Percentiles rank a stretch among this genome's conserved stretches.
These are phyloP conservation scores for Larimichthys crocea DNA, from an alignment of 2,113 vertebrate genomes.

Conservation along the genomic window DNA sequence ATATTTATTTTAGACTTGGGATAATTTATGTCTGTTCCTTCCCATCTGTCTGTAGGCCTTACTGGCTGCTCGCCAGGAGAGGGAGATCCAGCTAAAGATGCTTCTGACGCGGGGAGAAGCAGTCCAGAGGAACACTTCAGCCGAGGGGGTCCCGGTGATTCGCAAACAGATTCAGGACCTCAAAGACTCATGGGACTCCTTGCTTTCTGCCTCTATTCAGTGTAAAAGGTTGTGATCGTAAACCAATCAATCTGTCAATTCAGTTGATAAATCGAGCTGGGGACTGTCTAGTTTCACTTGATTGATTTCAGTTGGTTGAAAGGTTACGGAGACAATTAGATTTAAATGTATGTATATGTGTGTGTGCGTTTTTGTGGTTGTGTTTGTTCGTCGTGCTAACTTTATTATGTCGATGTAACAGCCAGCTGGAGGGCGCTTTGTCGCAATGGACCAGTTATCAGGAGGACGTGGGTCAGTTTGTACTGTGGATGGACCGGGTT, in stretches of 20 bases:
- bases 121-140: slow-evolving; percentile 93
- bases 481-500: slow-evolving; percentile 92
- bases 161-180: slow-evolving; percentile 92
- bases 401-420: slow-evolving; percentile 69
- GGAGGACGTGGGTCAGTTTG: slow-evolving; percentile 95
- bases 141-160: slow-evolving; percentile 89
- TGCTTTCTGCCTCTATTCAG: slow-evolving; percentile 91
- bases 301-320: slow-evolving; percentile 56
- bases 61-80: slow-evolving; percentile 91
- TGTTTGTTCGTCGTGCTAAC: slow-evolving; percentile 3
- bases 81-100: slow-evolving; percentile 97
- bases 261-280: slow-evolving; percentile 25
- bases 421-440: slow-evolving; percentile 94
- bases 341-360: slow-evolving; percentile 16
- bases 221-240: slow-evolving; percentile 91
- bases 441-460: slow-evolving; percentile 99
- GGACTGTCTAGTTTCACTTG: slow-evolving; percentile 51
- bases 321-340: slow-evolving; percentile 43
- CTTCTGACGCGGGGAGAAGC: slow-evolving; percentile 92
- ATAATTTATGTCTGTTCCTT: background rate
- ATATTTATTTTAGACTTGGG: background rate
- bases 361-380: background rate
- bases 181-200: slow-evolving; percentile 93
- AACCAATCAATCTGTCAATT: slow-evolving; percentile 31
- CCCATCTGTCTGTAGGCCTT: slow-evolving; percentile 83